Evolutionary conservation across 2,113 vertebrate genomes (phyloP).

Genomic region (Cynoglossus semilaevis): DNA sequence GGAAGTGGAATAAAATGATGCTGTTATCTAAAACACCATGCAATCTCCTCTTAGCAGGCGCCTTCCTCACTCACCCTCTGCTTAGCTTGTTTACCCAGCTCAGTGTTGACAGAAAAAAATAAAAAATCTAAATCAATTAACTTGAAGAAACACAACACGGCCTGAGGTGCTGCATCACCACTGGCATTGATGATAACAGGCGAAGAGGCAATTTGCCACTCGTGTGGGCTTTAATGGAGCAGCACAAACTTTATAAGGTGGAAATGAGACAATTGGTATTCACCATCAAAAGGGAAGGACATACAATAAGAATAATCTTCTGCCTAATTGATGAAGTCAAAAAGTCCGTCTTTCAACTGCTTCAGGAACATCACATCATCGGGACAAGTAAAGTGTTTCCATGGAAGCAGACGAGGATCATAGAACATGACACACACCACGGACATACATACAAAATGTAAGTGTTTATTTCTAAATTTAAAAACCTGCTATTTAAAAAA

Average conservation of each 20-base stretch:
- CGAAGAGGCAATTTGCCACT: slow-evolving; percentile 42
- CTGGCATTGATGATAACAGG: slow-evolving; percentile 27
- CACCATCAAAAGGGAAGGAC: slow-evolving; percentile 14
- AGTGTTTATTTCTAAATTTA: no score
- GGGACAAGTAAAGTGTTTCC: neutral
- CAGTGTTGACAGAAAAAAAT: slow-evolving; percentile 31
- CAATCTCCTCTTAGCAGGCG: slow-evolving; percentile 28
- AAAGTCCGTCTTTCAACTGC: neutral
- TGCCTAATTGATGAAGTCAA: slow-evolving; percentile 7
- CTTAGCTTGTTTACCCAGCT: slow-evolving; percentile 29
- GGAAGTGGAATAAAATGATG: slow-evolving; percentile 15
- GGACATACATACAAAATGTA: no score
- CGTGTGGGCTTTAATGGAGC: slow-evolving; percentile 39
- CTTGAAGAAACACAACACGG: slow-evolving; percentile 37
- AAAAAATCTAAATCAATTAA: slow-evolving; percentile 65
- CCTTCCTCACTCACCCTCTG: slow-evolving; percentile 24
- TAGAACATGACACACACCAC: neutral
- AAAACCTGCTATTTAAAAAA: no score
- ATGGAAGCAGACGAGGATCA: slow-evolving; percentile 1
- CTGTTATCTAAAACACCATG: slow-evolving; percentile 49
- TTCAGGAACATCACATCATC: neutral
- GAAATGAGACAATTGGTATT: slow-evolving; percentile 20
- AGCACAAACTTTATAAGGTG: slow-evolving; percentile 14
- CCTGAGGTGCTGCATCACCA: slow-evolving; percentile 24
- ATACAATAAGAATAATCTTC: neutral